Base-by-base conservation (phyloP, 2,888 invertebrate species). In the Rhimphoctona megacephalus region DNA sequence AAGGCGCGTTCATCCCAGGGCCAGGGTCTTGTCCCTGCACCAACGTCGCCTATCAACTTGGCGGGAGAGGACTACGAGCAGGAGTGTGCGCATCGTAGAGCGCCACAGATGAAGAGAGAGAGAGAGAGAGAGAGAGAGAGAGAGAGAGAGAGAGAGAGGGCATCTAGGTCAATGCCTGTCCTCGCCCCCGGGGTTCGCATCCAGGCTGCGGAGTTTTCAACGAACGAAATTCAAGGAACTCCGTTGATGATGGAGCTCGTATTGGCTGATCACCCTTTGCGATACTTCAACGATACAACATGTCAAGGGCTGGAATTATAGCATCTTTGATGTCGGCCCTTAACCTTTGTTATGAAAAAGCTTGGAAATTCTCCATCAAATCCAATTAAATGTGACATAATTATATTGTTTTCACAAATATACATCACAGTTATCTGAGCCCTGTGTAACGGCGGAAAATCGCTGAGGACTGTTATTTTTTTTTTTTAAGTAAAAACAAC, bases 121-220 rank as follows among this genome's bases (percentile, higher is more conserved):
- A 81, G 67, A 54, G 43, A 80, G 76, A 85, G 83, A 67, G 69
- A 43, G 54, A 14, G 49, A 87, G 69, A 64, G 49, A 83, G 78
- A n/a, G n/a, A n/a, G n/a, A n/a, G n/a, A 85, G 83, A 73, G 73
- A 70, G 61, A 64, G 83, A 85, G 85, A 83, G 81, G 83, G 81
- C 90, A 91, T 91, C 91, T 91, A 91, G 91, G 90, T 92, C 92
- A 92, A 92, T 92, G 91, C 90, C 91, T 91, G 89, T 88, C 89
- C 90, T 91, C 90, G 90, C 89, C 90, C 89, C 90, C 89, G 89
- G 89, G 89, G 89, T 90, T 90, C 90, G 89, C 88, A 85, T 90
- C 87, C 90, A 87, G 85, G 88, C 89, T 89, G 78, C 88, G 30
- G 22, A 87, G 89, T 89, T 89, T 89, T 88, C 86, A 81, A 83